phyloP scores from a whole-genome alignment of 2,113 vertebrate species.

The Helogale parvula region DNA sequence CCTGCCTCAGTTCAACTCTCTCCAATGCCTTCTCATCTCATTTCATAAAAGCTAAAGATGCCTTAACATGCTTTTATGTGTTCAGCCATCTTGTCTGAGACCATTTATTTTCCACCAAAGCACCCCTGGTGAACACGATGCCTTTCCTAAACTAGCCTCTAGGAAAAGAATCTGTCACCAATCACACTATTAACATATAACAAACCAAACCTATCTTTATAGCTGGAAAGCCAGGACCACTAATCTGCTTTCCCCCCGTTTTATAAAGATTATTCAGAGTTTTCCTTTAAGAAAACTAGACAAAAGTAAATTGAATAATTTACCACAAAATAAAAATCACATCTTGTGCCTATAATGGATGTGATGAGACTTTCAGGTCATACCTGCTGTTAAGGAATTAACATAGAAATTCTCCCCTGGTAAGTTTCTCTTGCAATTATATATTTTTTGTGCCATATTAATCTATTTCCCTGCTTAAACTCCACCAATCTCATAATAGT shows the following conservation, averaged over 20 bases:
- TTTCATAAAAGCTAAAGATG: background rate
- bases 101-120: background rate
- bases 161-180: slow-evolving; percentile 17
- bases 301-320: background rate
- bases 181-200: background rate
- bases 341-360: background rate
- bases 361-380: background rate
- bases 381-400: background rate
- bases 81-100: background rate
- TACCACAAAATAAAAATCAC: background rate
- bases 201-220: background rate
- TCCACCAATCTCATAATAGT: background rate
- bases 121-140: background rate
- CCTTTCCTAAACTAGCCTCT: background rate
- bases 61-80: background rate
- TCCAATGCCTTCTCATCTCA: background rate
- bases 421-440: background rate
- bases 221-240: background rate
- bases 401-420: background rate
- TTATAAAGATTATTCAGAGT: background rate
- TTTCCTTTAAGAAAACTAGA: background rate
- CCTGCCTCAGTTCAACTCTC: background rate
- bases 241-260: background rate
- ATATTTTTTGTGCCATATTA: background rate
- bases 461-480: background rate